Percentiles rank a stretch among this genome's conserved stretches.
Conservation (phyloP, 2,113 vertebrate genomes). For the Isichthys henryi region DNA sequence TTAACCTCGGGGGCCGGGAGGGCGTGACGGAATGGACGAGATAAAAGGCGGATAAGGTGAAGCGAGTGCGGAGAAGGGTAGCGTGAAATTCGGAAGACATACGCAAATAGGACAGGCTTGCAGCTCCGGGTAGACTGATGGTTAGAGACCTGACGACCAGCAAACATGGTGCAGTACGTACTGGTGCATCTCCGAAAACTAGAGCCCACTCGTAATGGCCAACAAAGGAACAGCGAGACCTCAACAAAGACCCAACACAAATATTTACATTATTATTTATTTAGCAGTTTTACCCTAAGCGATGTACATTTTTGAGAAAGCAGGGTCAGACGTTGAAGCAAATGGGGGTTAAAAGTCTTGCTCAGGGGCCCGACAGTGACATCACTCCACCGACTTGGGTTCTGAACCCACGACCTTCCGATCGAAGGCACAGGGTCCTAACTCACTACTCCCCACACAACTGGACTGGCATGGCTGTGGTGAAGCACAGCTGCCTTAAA, state of each 20-base stretch:
- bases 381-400: background rate
- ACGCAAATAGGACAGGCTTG: conserved; percentile 33
- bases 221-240: background rate
- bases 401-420: background rate
- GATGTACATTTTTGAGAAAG: background rate
- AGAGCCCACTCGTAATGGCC: background rate
- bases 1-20: conserved; percentile 44
- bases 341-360: background rate
- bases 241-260: background rate
- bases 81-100: conserved; percentile 44
- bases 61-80: conserved; percentile 42
- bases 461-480: background rate
- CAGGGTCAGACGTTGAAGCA: background rate
- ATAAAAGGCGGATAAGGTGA: conserved; percentile 52
- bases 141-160: conserved; percentile 15
- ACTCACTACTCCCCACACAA: background rate
- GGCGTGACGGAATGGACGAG: conserved; percentile 37
- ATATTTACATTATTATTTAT: background rate
- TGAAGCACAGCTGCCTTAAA: background rate
- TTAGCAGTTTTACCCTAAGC: background rate
- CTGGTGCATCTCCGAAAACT: background rate
- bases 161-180: background rate
- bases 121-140: conserved; percentile 13
- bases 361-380: background rate
- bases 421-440: background rate